Base-by-base conservation (phyloP, 2,797 vertebrate genomes). In the Delichon dasypus region DNA sequence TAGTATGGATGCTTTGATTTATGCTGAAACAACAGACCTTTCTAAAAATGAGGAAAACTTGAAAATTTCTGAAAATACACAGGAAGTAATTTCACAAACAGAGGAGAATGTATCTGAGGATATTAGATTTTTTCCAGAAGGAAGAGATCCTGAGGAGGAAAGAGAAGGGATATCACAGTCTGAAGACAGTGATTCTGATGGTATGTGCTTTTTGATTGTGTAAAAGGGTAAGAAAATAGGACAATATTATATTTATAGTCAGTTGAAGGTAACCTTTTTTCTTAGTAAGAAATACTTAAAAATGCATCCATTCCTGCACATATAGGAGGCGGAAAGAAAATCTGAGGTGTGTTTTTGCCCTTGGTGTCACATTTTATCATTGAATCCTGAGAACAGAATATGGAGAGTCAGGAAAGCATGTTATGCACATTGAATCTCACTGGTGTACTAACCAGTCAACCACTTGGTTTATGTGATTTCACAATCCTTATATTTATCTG, bases 161-260 rank as follows among this genome's bases (percentile, higher is more conserved):
- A 60, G 38, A 38, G 82, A 92, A 88, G 8, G 4, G 13, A 12
- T 75, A 12, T 45, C 13, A 27, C 80, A 91, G 25, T 97, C 97
- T 5, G 97, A 97, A 90, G 98, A 98, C 36, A 98, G 97, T 34
- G 98, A 98, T 74, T 98, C 98, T 72, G 98, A 98, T 14, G 98
- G 98, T 98, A 97, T 32, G 97, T 95, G 9, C 29, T 76, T 93
- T 92, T 86, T 71, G 45, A 23, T 53, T 53, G 3, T 48, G n/a
- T 77, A n/a, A 78, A 91, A 89, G 38, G 2, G 5, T 55, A 70
- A 64, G 30, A 73, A 94, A 75, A 57, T 26, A 19, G 10, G 26
- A 51, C 14, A 16, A 21, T 83, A 48, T 4, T 75, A 10, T 83
- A 22, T 85, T 55, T 81, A 29, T 44, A 81, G 15, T 75, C 40